Evolutionary conservation across 1,140 invertebrate species (phyloP), one percentile per base, ranked within the genome.

Genomic region (Pseudobourletiella spinata): DNA sequence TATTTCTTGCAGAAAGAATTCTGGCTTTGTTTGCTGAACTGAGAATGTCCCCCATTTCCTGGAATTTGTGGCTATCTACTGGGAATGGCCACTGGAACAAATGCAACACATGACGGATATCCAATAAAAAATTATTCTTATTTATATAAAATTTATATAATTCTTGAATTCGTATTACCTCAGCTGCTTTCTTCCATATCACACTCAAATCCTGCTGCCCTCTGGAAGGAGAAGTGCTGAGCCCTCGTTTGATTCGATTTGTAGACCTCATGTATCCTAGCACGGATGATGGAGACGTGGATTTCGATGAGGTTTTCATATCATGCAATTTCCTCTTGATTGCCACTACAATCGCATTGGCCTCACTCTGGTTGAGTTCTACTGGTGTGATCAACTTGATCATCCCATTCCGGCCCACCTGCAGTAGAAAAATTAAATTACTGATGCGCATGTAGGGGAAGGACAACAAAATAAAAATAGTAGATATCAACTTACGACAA

Each of bases 1-100:
- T 73, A 82, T 84, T 85, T 74, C 87, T 86, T 15, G 86, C 88
- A 57, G 81, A 75, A 2, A 81, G 76, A 67, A 96, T 88, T 72
- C 81, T 82, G 28, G 83, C 78, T 52, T 77, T 81, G 39, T 83
- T 79, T 66, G 95, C 76, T 15, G 83, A 82, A 43, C 83, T 74
- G 20, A 94, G 73, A 58, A 93, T 78, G 69, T 82, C 81, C 35
- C 88, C 88, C 20, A 62, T 16, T n/a, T 57, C 39, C 32, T 48
- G 54, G 14, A 56, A 62, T 11, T 22, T 22, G 14, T 30, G 14
- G 16, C 28, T 20, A 28, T 62, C 60, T 8, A 24, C 35, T 11
- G 14, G 14, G 20, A 62, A 48, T 6, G 60, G 60, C 60, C 60
- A 62, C 11, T 62, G 24, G 14, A 50, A 28, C 26, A 39, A 39